A percentile compares a stretch with the other conserved stretches of the same genome.
phyloP scores from a whole-genome alignment of 2,113 vertebrate genomes.

The Myocastor coypus region DNA sequence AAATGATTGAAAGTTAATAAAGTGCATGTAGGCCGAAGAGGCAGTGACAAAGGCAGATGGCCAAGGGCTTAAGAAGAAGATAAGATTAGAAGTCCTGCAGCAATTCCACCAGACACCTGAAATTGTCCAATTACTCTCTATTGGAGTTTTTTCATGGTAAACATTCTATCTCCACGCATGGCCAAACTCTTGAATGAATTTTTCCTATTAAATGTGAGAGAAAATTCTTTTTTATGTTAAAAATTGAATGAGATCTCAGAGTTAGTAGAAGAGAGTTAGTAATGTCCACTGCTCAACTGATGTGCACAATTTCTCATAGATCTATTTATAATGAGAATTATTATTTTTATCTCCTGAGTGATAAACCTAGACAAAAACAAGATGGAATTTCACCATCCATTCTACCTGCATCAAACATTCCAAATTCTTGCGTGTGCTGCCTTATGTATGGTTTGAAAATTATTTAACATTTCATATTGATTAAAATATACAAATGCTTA shows the following conservation, averaged over 20 bases:
- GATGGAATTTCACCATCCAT: neutral
- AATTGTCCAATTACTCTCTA: neutral
- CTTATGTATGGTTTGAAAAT: neutral
- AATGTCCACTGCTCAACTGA: neutral
- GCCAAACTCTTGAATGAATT: neutral
- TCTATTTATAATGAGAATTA: neutral
- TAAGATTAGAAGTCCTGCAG: neutral
- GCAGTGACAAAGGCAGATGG: neutral
- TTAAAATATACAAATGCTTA: neutral
- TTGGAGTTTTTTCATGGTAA: neutral
- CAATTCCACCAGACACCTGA: neutral
- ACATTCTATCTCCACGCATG: neutral
- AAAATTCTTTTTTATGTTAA: neutral
- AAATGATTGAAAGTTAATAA: neutral
- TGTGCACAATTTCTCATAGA: neutral
- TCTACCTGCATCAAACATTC: neutral
- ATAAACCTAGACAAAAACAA: constrained; percentile 21
- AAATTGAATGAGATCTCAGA: neutral
- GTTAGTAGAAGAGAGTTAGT: neutral
- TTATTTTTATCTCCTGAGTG: neutral
- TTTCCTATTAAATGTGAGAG: neutral
- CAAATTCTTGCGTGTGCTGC: neutral
- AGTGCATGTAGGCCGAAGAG: neutral
- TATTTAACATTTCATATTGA: neutral
- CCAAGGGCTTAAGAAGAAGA: neutral